phyloP scores from a whole-genome alignment of 2,797 vertebrate species.

The Pangasius larnaudii region DNA sequence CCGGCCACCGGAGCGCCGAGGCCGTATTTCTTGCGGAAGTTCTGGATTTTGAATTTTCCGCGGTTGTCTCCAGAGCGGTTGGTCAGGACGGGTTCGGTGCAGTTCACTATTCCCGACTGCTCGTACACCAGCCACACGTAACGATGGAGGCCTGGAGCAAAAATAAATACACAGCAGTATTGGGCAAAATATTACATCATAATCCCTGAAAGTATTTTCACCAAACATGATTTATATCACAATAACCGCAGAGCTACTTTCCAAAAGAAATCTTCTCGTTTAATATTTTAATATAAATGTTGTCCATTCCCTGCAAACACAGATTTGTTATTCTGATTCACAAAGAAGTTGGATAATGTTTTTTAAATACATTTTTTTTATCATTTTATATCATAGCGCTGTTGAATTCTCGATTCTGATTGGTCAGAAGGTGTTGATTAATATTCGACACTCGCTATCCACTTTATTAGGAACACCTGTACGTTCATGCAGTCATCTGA shows the following conservation, averaged over 20 bases:
- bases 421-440: not conserved
- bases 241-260: not conserved
- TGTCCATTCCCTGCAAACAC: not conserved
- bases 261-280: not conserved
- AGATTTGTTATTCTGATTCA: not conserved
- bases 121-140: conserved; percentile 97
- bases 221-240: not conserved
- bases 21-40: conserved; percentile 88
- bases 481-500: no score
- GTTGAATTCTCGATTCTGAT: not conserved
- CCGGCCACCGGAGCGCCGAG: conserved; percentile 84
- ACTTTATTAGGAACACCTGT: no score
- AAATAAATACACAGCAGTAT: not conserved
- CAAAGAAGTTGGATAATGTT: no score
- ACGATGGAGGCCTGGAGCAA: conserved; percentile 86
- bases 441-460: not conserved
- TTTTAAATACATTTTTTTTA: no score
- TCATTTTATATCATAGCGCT: not conserved
- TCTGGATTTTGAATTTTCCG: conserved; percentile 85
- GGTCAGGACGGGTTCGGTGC: conserved; percentile 82
- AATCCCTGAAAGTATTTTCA: not conserved
- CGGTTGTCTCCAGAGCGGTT: conserved; percentile 87
- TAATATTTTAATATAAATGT: not conserved
- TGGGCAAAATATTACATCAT: not conserved
- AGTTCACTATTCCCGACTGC: conserved; percentile 80